Base-by-base conservation (phyloP, 2,797 vertebrate species). In the Xenops minutus region DNA sequence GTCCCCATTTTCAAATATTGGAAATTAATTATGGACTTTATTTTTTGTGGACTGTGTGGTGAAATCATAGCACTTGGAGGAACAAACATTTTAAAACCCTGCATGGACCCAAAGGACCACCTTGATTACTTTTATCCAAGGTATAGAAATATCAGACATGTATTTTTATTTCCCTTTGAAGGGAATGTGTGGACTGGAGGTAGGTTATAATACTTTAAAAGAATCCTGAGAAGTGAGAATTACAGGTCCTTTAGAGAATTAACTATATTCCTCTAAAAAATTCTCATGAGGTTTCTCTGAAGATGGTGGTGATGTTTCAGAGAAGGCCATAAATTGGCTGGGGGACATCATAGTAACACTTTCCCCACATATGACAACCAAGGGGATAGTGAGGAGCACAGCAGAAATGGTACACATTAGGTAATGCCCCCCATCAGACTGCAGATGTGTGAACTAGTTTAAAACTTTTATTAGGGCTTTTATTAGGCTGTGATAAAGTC, bases 391-490 rank as follows among this genome's bases (percentile, higher is more conserved):
- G 95, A 85, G 73, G 91, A 93, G 52, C 56, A 79, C 9, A 4
- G 43, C 26, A 85, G 92, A 78, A 95, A 96, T 10, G 39, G 94
- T 86, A 90, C 80, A 71, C 71, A 97, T 98, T 98, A 98, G 95
- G 97, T 97, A 98, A 98, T 97, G 88, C 86, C 96, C 97, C 94
- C 95, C 92, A 59, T 96, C 94, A 97, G 93, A 97, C 93, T 92
- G 91, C 98, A 98, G 97, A 98, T 97, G 98, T 98, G 98, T 97
- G 98, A 98, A 98, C 96, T 96, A 97, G 96, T 97, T 98, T 97
- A 97, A 98, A 97, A 97, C 73, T 97, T 98, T 98, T 98, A 98
- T 94, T 97, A 79, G 94, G 77, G 62, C 58, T 98, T 98, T 98
- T 98, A 98, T 97, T 97, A 97, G 97, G 94, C 97, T 96, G 95